Percentiles rank a stretch among this genome's conserved stretches.
phyloP scores from a whole-genome alignment of 2,113 vertebrate species.

The Siniperca knerii region DNA sequence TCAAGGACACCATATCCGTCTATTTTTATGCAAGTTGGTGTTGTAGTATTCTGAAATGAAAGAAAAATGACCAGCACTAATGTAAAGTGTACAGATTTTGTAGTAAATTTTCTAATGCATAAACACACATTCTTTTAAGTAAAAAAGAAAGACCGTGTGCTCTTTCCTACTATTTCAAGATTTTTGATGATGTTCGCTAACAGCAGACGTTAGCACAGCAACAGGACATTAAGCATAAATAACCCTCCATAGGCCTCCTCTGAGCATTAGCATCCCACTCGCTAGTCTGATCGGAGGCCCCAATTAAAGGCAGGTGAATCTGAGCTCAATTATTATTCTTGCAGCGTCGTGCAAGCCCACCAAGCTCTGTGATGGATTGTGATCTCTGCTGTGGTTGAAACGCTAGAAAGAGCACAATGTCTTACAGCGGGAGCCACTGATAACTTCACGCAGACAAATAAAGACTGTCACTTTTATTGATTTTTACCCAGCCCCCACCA shows the following conservation, averaged over 20 bases:
- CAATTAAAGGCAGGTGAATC: constrained; percentile 87
- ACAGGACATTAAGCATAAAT: constrained; percentile 75
- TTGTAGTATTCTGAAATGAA: neutral
- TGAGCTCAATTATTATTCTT: constrained; percentile 84
- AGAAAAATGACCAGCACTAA: neutral
- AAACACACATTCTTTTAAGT: neutral
- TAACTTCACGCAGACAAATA: constrained; percentile 90
- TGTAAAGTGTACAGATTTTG: neutral
- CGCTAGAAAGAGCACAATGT: constrained; percentile 81
- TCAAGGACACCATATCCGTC: neutral
- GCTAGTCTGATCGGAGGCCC: constrained; percentile 72
- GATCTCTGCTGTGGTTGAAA: constrained; percentile 81
- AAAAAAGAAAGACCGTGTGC: constrained; percentile 26
- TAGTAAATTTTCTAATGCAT: neutral
- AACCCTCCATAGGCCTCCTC: constrained; percentile 60
- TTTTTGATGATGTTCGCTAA: constrained; percentile 21
- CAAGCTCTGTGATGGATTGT: constrained; percentile 83
- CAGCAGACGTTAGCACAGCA: constrained; percentile 35
- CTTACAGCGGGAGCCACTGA: constrained; percentile 83
- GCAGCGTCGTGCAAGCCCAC: constrained; percentile 69
- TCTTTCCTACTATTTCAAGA: constrained; percentile 34
- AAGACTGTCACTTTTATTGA: constrained; percentile 88
- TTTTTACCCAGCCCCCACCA: constrained; percentile 69
- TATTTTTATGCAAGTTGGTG: neutral
- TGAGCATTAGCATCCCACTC: constrained; percentile 70